Base-by-base conservation (phyloP, 2,797 vertebrate genomes). In the Echeneis naucrates region DNA sequence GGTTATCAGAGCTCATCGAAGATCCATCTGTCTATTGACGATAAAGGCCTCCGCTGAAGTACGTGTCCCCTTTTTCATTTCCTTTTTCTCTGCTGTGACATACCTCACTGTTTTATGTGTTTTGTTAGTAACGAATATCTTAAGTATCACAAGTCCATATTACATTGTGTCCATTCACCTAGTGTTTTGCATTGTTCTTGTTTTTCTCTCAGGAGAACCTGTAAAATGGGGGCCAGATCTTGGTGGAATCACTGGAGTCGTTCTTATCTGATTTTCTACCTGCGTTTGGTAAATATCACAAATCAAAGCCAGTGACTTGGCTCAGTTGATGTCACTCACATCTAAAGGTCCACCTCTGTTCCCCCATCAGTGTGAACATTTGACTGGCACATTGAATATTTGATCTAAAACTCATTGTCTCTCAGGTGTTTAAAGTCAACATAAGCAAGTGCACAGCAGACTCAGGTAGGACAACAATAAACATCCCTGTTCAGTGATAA, bases 1-100 rank as follows among this genome's bases (percentile, higher is more conserved):
- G 88, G 87, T 1, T 6, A 8, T 8, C 19, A 84, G 12, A 45
- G 0, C 0, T 92, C 91, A 56, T 0, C 5, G 51, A 2, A 14
- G n/a, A 63, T 91, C 1, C 2, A 1, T 9, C 42, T 88, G 27
- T n/a, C 0, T 1, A 1, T 45, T 54, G 0, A 19, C 81, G 87
- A 86, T 89, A 75, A 78, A 47, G 16, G 4, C 16, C 7, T 42
- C 14, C 16, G 17, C 11, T 37, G 37, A 37, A 3, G 5, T 8
- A 35, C 35, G 10, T 35, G 10, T 42, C 6, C 44, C 21, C 8
- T 45, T 21, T 1, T 45, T 45, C 38, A 40, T 40, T 45, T 9
- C 11, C n/a, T 47, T 47, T n/a, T 23, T 23, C 45, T 23, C 8
- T 4, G 19, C 13, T 45, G 44, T 8, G 2, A 4, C 11, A 17